phyloP scores from a whole-genome alignment of 2,113 vertebrate genomes.

The Lampris megalopsis region DNA sequence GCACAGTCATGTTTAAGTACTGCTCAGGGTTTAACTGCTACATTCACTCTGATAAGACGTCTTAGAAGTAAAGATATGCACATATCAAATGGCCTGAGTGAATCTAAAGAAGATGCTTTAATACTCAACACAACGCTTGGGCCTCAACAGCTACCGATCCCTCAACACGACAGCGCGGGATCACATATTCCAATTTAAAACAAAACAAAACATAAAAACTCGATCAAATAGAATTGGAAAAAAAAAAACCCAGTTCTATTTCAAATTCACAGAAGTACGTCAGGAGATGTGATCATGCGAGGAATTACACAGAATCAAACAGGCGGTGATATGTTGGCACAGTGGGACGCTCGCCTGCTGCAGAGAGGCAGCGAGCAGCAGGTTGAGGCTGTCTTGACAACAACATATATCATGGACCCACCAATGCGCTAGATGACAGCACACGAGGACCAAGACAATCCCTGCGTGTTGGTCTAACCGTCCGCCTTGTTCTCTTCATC shows the following conservation, averaged over 20 bases:
- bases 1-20: not conserved
- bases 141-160: constrained; percentile 24
- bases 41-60: constrained; percentile 25
- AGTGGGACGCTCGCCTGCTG: constrained; percentile 17
- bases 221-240: no score
- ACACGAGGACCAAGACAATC: constrained; percentile 28
- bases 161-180: constrained; percentile 12
- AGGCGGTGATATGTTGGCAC: constrained; percentile 15
- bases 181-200: constrained; percentile 14
- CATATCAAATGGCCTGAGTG: constrained; percentile 31
- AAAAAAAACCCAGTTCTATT: constrained; percentile 6
- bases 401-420: constrained; percentile 31
- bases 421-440: constrained; percentile 44
- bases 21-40: constrained; percentile 25
- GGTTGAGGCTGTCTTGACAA: constrained; percentile 35
- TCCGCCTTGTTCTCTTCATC: constrained; percentile 51
- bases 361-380: constrained; percentile 6
- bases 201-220: no score
- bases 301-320: constrained; percentile 8
- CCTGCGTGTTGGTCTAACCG: constrained; percentile 14
- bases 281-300: constrained; percentile 19
- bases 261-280: constrained; percentile 2
- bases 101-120: constrained; percentile 28
- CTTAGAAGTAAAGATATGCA: constrained; percentile 45
- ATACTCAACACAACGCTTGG: constrained; percentile 42